These are phyloP conservation scores for Mirza zaza DNA, from an alignment of 2,113 vertebrate species.

Conservation along the genomic window DNA sequence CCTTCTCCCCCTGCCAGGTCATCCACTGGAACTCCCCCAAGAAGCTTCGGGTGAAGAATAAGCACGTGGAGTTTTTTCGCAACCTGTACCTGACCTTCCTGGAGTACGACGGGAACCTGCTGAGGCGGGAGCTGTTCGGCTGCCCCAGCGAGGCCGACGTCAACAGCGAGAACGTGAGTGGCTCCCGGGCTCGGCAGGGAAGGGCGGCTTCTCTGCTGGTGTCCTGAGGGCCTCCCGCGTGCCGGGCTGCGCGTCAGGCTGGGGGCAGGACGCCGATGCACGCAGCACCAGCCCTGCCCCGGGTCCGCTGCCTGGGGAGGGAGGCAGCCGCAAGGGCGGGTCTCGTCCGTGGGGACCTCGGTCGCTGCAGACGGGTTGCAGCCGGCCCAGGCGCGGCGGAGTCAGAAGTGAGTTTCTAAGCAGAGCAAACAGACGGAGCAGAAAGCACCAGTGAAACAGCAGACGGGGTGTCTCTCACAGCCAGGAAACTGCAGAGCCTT, in stretches of 20 bases:
- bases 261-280: rapidly evolving
- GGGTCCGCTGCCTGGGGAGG: rapidly evolving
- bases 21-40: slow-evolving; percentile 99
- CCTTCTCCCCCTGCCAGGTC: slow-evolving; percentile 86
- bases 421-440: not conserved
- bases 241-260: not conserved
- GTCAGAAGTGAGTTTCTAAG: not conserved
- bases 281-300: rapidly evolving
- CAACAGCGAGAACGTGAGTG: slow-evolving; percentile 97
- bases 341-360: rapidly evolving
- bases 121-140: slow-evolving; percentile 95
- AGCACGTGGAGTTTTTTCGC: slow-evolving; percentile 98
- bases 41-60: slow-evolving; percentile 98
- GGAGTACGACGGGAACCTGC: slow-evolving; percentile 97
- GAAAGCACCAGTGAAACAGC: rapidly evolving
- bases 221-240: rapidly evolving
- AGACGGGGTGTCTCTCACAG: rapidly evolving
- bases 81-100: slow-evolving; percentile 98
- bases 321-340: rapidly evolving
- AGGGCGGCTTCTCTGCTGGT: rapidly evolving
- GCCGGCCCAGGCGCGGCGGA: rapidly evolving
- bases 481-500: not conserved
- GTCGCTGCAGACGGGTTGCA: rapidly evolving
- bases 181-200: rapidly evolving
- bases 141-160: slow-evolving; percentile 95